Evolutionary conservation across 1,140 invertebrate genomes (phyloP).

Genomic region (Stegodyphus mimosarum): DNA sequence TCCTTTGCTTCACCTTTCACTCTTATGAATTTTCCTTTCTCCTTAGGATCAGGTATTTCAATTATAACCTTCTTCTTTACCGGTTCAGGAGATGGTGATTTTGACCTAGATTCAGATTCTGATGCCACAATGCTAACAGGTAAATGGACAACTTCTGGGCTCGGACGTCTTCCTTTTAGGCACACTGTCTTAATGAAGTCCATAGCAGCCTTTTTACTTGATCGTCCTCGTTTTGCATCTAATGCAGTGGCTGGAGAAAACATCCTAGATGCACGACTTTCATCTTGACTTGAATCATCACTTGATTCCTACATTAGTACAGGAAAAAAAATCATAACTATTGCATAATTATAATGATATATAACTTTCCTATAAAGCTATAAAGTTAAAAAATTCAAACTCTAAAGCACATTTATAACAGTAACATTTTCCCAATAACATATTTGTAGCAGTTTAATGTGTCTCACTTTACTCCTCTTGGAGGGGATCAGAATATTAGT

Average conservation of each 20-base stretch:
- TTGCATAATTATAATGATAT: no score
- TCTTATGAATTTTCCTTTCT: conserved; percentile 25
- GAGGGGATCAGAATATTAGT: no score
- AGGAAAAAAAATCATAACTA: no score
- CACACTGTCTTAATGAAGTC: conserved; percentile 52
- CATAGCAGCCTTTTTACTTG: conserved; percentile 56
- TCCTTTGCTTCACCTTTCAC: conserved; percentile 36
- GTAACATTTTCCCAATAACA: no score
- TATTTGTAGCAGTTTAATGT: no score
- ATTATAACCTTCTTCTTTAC: not conserved
- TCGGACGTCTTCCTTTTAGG: conserved; percentile 21
- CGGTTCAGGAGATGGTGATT: conserved; percentile 27
- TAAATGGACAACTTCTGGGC: not conserved
- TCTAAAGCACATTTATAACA: no score
- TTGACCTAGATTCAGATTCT: conserved; percentile 18
- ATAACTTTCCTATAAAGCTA: no score
- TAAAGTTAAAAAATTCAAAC: no score
- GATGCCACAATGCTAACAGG: not conserved
- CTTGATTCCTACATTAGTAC: conserved; percentile 42
- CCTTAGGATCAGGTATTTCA: conserved; percentile 33
- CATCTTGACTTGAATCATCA: conserved; percentile 47
- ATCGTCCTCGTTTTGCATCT: conserved; percentile 31
- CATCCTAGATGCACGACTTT: conserved; percentile 17
- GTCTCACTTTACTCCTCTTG: no score
- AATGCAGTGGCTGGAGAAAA: conserved; percentile 45